These are phyloP conservation scores for Ptyas mucosa DNA, from an alignment of 2,113 vertebrate species.

Conservation along the genomic window DNA sequence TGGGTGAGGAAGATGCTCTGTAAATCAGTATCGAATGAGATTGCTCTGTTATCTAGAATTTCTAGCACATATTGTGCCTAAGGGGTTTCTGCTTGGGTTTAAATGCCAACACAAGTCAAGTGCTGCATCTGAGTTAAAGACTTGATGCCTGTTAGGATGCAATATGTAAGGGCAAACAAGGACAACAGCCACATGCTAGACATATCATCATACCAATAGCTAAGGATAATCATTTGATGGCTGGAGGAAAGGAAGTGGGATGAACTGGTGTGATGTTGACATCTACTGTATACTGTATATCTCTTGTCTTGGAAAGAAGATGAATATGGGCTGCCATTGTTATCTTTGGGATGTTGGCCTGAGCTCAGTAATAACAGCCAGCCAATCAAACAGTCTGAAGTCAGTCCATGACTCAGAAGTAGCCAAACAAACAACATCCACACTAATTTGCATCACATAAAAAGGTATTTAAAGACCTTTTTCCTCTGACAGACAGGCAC, in stretches of 20 bases:
- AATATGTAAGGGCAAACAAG: background rate
- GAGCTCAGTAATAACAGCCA: too few species aligned
- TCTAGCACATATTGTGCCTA: background rate
- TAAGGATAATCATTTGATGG: slow-evolving; percentile 3
- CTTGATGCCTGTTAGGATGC: background rate
- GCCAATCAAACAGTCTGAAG: too few species aligned
- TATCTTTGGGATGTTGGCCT: too few species aligned
- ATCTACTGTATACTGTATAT: too few species aligned
- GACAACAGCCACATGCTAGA: background rate
- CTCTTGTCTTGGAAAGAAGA: fast-evolving
- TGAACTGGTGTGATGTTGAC: fast-evolving
- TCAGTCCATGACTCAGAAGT: too few species aligned
- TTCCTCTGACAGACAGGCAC: too few species aligned
- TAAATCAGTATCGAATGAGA: background rate
- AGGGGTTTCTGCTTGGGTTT: slow-evolving; percentile 39
- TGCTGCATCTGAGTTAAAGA: background rate
- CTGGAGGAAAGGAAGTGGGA: slow-evolving; percentile 2
- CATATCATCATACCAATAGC: background rate
- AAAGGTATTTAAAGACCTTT: too few species aligned
- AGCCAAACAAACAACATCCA: too few species aligned
- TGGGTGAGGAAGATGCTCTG: slow-evolving; percentile 4
- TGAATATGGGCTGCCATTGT: background rate
- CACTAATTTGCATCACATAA: too few species aligned
- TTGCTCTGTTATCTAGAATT: background rate
- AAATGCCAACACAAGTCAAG: slow-evolving; percentile 12